These are phyloP conservation scores for Urocynchramus pylzowi DNA, from an alignment of 2,113 vertebrate genomes.

Conservation along the genomic window DNA sequence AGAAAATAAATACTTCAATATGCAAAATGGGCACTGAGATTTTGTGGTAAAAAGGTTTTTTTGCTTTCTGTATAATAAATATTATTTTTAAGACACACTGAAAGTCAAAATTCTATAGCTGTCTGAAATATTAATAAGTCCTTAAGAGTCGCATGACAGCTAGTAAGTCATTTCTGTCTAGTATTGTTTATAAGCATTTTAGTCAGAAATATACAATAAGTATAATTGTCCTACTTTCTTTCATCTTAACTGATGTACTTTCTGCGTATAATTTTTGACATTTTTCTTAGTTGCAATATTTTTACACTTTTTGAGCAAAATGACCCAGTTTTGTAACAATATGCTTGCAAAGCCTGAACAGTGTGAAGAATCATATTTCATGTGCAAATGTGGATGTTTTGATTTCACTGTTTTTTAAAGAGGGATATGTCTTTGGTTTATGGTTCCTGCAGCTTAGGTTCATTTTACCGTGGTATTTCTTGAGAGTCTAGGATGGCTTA, in stretches of 20 bases:
- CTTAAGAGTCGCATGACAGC: neutral
- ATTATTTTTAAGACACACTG: neutral
- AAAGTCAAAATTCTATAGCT: neutral
- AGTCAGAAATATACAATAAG: neutral
- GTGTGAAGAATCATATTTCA: neutral
- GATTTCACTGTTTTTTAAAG: neutral
- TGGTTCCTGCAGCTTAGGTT: neutral
- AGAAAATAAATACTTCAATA: neutral
- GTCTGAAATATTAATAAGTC: neutral
- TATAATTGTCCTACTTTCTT: constrained; percentile 39
- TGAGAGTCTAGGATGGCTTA: neutral
- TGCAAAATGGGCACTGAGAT: neutral
- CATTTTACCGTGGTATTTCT: neutral
- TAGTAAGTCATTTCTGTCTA: neutral
- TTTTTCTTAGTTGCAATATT: neutral
- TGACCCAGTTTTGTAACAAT: constrained; percentile 32
- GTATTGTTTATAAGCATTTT: neutral
- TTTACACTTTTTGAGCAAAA: neutral
- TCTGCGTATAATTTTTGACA: neutral
- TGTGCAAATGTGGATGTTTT: neutral
- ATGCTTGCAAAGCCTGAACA: neutral
- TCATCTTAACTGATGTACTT: neutral
- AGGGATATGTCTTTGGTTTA: neutral
- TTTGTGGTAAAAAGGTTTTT: neutral
- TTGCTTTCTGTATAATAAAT: neutral